Evolutionary conservation across 2,888 invertebrate genomes (phyloP).

Genomic region (Boloria euphrosyne): DNA sequence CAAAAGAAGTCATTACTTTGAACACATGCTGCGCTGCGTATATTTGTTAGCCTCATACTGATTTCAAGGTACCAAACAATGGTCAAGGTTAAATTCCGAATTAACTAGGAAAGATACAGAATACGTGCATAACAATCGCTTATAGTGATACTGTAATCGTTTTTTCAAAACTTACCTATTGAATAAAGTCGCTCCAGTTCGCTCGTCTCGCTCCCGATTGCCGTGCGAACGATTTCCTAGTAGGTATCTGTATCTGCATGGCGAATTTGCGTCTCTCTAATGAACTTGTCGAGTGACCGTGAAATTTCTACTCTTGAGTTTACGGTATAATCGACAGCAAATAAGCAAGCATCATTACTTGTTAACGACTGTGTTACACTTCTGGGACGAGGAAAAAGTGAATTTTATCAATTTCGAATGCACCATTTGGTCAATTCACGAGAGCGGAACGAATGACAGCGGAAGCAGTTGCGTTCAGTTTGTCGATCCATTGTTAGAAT

Average conservation of each 20-base stretch:
- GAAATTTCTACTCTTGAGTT: conserved; percentile 64
- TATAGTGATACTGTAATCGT: conserved; percentile 48
- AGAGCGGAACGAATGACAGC: conserved; percentile 77
- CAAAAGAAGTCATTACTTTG: conserved; percentile 11
- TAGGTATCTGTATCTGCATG: conserved; percentile 60
- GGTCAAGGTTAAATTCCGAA: conserved; percentile 44
- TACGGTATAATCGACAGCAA: conserved; percentile 67
- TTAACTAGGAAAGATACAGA: conserved; percentile 51
- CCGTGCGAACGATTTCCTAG: conserved; percentile 68
- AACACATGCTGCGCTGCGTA: conserved; percentile 8
- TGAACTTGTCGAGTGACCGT: conserved; percentile 58
- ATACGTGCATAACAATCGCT: conserved; percentile 55
- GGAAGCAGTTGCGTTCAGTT: conserved; percentile 65
- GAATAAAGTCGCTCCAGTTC: conserved; percentile 75
- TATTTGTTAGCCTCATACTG: conserved; percentile 7
- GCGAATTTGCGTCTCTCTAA: conserved; percentile 61
- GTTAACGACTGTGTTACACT: conserved; percentile 30
- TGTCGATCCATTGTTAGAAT: conserved; percentile 65
- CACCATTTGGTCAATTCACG: conserved; percentile 78
- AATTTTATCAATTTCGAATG: conserved; percentile 68
- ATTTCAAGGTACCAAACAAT: conserved; percentile 21
- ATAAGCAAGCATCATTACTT: conserved; percentile 48
- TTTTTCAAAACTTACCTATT: conserved; percentile 63
- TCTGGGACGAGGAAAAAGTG: conserved; percentile 71
- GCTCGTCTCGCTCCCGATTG: conserved; percentile 71